Conservation (phyloP, 2,113 vertebrate genomes). For the Varanus salvator region DNA sequence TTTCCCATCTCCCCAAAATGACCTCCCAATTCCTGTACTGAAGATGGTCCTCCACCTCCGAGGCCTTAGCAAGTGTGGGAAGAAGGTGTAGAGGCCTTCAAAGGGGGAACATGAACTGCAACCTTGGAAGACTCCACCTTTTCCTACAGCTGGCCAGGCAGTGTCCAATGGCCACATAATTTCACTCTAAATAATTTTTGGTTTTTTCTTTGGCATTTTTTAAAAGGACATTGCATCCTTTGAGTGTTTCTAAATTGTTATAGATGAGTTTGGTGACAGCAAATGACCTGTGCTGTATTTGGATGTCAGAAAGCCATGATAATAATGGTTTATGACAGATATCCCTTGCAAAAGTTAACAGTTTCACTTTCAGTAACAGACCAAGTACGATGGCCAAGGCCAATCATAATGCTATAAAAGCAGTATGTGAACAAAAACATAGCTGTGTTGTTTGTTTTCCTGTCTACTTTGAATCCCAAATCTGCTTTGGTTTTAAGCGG, state of each 20-base stretch:
- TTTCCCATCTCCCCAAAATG: no score
- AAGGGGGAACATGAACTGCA: no score
- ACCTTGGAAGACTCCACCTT: no score
- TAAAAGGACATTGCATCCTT: conserved; percentile 8
- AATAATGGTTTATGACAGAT: conserved; percentile 8
- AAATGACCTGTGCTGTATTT: rapidly evolving
- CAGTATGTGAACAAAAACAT: background rate
- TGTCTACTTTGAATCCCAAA: background rate
- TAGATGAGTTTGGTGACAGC: conserved; percentile 13
- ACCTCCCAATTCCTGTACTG: no score
- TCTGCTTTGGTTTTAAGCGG: background rate
- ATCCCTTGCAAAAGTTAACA: background rate
- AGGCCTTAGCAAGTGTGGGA: no score
- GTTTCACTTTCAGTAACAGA: background rate
- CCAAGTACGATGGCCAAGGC: background rate
- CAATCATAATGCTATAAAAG: conserved; percentile 1
- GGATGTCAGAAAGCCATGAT: conserved; percentile 18
- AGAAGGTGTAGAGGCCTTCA: no score
- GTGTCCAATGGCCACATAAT: no score
- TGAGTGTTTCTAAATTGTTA: background rate
- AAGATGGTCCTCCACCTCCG: no score
- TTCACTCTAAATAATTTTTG: no score
- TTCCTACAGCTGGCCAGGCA: no score
- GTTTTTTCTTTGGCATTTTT: conserved; percentile 18
- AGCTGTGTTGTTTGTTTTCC: background rate